Evolutionary conservation across 30 jellyfish, hydroid and myxozoan genomes (phyloP).

Genomic region (Catostylus mosaicus): DNA sequence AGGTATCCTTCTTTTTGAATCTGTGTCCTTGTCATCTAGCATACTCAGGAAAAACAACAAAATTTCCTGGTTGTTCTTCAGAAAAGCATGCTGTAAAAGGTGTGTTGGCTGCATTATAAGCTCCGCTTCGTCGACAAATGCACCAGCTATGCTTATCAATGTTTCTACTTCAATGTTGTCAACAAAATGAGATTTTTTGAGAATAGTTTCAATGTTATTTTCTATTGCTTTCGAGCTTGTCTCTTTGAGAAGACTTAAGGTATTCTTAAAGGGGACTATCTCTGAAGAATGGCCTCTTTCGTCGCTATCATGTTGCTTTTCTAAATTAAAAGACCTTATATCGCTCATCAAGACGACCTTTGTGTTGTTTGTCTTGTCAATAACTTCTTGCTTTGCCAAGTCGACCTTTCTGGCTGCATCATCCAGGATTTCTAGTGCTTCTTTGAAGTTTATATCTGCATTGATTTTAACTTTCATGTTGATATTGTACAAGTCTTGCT

Average conservation of each 20-base stretch:
- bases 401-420: conserved; percentile 35
- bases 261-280: conserved; percentile 15
- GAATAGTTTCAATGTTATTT: neutral
- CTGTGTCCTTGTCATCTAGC: neutral
- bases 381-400: conserved; percentile 3
- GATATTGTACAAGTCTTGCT: conserved; percentile 11
- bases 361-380: neutral
- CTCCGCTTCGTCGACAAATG: neutral
- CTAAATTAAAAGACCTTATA: neutral
- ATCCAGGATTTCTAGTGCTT: conserved; percentile 33
- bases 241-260: conserved; percentile 33
- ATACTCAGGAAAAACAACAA: neutral
- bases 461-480: conserved; percentile 25
- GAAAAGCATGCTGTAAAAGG: neutral
- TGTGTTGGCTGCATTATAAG: neutral
- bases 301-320: neutral
- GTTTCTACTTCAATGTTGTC: neutral
- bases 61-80: neutral
- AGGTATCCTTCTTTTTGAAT: neutral
- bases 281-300: neutral
- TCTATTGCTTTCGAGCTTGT: conserved; percentile 19
- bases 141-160: neutral
- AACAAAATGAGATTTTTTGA: neutral
- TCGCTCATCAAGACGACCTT: conserved; percentile 14
- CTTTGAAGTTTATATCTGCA: conserved; percentile 23